Percentiles rank a stretch among this genome's conserved stretches.
Evolutionary conservation across 2,113 vertebrate genomes (phyloP).

Genomic region (Chloebia gouldiae): DNA sequence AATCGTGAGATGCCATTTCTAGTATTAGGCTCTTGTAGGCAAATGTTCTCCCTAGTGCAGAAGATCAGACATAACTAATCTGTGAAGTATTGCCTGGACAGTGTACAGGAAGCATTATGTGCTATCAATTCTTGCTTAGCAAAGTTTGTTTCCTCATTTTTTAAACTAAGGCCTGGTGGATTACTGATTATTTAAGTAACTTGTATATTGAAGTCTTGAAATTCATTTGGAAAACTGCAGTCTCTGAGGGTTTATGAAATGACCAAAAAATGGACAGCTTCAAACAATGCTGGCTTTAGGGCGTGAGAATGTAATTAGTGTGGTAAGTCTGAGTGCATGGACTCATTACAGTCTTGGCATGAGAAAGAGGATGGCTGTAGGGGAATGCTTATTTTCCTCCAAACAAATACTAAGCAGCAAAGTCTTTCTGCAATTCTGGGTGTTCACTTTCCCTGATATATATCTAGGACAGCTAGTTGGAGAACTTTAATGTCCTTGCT

Average conservation of each 20-base stretch:
- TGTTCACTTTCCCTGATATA: neutral
- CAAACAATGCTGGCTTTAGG: neutral
- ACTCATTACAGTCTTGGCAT: slow-evolving; percentile 1
- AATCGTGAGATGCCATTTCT: neutral
- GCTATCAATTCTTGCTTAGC: neutral
- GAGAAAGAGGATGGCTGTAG: neutral
- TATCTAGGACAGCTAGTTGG: neutral
- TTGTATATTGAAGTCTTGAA: slow-evolving; percentile 35
- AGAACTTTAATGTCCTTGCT: neutral
- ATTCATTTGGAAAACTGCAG: slow-evolving; percentile 13
- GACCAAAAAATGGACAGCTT: neutral
- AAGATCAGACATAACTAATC: slow-evolving; percentile 28
- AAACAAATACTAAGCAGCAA: neutral
- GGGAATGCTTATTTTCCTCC: neutral
- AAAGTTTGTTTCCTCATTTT: slow-evolving; percentile 31
- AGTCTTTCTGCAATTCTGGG: neutral
- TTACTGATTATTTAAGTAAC: slow-evolving; percentile 6
- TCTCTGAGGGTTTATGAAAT: slow-evolving; percentile 47
- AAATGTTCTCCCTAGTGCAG: neutral
- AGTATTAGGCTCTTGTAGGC: neutral
- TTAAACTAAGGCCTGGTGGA: neutral
- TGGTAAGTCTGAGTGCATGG: neutral
- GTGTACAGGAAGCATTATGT: slow-evolving; percentile 5
- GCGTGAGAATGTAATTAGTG: slow-evolving; percentile 29
- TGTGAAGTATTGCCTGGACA: slow-evolving; percentile 29